A percentile compares a stretch with the other conserved stretches of the same genome.
These are phyloP conservation scores for Enteromius radiatus DNA, from an alignment of 2,797 vertebrate species.

Conservation along the genomic window DNA sequence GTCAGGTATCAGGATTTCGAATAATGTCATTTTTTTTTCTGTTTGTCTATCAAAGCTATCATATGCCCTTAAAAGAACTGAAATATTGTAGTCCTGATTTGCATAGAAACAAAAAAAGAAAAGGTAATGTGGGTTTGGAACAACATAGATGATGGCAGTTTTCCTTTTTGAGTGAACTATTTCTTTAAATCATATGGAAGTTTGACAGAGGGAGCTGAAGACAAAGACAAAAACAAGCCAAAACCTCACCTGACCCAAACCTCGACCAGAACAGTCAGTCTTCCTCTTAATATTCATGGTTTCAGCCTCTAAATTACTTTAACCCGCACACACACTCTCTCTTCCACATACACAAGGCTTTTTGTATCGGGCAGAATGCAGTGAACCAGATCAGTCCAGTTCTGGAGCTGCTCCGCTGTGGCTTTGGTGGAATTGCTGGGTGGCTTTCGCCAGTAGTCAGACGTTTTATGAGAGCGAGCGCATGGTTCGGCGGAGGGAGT, in stretches of 20 bases:
- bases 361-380: conserved; percentile 42
- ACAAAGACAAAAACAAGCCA: neutral
- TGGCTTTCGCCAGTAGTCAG: conserved; percentile 55
- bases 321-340: conserved; percentile 27
- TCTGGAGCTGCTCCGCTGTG: conserved; percentile 57
- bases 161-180: neutral
- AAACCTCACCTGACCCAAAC: conserved; percentile 52
- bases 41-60: neutral
- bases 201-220: neutral
- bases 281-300: conserved; percentile 42
- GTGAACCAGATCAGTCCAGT: conserved; percentile 57
- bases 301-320: conserved; percentile 30
- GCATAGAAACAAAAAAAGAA: neutral
- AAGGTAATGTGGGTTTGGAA: neutral
- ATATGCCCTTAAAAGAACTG: no score
- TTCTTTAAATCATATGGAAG: neutral
- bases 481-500: conserved; percentile 11
- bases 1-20: neutral
- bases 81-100: neutral
- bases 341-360: conserved; percentile 46
- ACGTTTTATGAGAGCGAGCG: conserved; percentile 40
- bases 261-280: conserved; percentile 3
- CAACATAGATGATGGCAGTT: neutral
- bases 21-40: neutral
- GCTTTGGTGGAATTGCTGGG: conserved; percentile 61